Base-by-base conservation (phyloP, 2,797 vertebrate species). In the Coracias cyanogaster region DNA sequence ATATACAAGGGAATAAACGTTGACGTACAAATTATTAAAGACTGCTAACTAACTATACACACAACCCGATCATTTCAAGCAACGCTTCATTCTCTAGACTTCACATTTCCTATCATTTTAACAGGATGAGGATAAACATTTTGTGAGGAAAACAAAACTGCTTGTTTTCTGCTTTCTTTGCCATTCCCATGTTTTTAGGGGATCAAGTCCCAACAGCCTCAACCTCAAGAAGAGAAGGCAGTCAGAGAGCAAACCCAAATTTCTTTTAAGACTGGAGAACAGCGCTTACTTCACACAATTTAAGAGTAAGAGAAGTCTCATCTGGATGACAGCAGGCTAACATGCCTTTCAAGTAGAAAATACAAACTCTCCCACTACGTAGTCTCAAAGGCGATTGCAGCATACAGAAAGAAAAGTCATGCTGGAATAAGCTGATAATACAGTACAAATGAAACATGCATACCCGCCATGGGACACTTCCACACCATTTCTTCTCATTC, bases 401-500 rank as follows among this genome's bases (percentile, higher is more conserved):
- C 3, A 72, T 11, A 37, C 3, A 31, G n/a, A 71, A 61, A 19
- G 10, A 71, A 65, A 65, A 77, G 22, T 18, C n/a, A 29, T 5
- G 7, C 13, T 3, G 1, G 18, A 9, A 62, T 21, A 49, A 72
- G n/a, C 15, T 7, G 7, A 74, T 18, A 33, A 7, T 28, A 10
- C 9, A 93, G 80, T 28, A 71, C 12, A 91, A 70, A 94, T 13
- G 22, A 82, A 51, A 28, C 41, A 82, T 8, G 77, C 69, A 2
- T 99, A 99, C 99, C 98, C 98, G 96, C 99, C 99, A 99, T 0
- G 98, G 99, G 41, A 99, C 21, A 9, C 66, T 98, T 90, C 99
- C 99, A 97, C 99, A 99, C 99, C 99, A 99, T 74, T 90, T 98
- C 92, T 98, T 98, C 51, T 98, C 98, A 21, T 97, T 97, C 21